A percentile compares a stretch with the other conserved stretches of the same genome.
Evolutionary conservation across 1,140 invertebrate genomes (phyloP).

Genomic region (Philotrypesis tridentata): DNA sequence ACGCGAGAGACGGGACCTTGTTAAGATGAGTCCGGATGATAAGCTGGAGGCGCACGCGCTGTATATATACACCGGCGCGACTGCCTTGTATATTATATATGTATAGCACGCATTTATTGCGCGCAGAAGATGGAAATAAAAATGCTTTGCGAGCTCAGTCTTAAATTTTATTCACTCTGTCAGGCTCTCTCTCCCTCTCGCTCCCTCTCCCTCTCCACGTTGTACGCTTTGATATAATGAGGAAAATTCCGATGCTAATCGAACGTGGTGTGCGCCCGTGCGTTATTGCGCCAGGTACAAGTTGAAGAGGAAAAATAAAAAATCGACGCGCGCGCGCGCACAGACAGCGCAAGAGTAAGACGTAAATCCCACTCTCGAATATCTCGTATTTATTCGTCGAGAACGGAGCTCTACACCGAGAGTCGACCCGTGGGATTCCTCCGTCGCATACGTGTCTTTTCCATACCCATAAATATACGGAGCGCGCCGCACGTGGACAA

Average conservation of each 20-base stretch:
- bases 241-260: conserved; percentile 19
- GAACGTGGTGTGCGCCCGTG: background rate
- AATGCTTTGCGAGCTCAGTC: background rate
- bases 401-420: background rate
- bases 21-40: background rate
- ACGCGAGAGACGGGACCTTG: background rate
- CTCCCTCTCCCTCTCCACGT: background rate
- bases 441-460: too few species aligned
- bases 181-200: too few species aligned
- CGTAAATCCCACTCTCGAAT: background rate
- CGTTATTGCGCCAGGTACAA: background rate
- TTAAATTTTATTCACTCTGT: background rate
- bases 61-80: too few species aligned
- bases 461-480: too few species aligned
- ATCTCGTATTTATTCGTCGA: too few species aligned
- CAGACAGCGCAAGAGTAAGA: background rate
- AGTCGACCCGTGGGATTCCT: background rate
- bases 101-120: background rate
- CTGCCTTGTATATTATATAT: background rate
- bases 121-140: background rate
- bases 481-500: background rate
- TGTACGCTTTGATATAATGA: background rate
- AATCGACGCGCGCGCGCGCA: background rate
- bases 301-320: too few species aligned
- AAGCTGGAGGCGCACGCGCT: background rate